Evolutionary conservation across 2,797 vertebrate genomes (phyloP).

Genomic region (Rachycentron canadum): DNA sequence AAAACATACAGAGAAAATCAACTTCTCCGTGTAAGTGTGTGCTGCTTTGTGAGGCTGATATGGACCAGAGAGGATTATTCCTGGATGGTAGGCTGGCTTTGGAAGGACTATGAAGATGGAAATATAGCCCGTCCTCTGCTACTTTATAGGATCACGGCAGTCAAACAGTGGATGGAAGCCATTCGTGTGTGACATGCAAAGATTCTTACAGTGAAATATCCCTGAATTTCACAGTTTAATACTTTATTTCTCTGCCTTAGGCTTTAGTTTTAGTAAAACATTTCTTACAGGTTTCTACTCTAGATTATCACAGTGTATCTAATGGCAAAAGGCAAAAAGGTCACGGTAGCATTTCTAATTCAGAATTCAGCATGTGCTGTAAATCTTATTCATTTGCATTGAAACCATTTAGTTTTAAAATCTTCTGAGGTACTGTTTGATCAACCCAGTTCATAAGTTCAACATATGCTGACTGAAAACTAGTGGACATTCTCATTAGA

Average conservation of each 20-base stretch:
- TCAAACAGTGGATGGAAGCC: slow-evolving; percentile 63
- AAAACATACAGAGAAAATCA: slow-evolving; percentile 79
- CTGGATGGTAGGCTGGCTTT: slow-evolving; percentile 78
- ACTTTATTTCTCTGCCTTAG: neutral
- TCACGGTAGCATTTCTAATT: neutral
- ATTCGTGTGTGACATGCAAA: slow-evolving; percentile 38
- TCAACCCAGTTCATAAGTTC: too few species aligned
- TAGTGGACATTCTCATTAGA: neutral
- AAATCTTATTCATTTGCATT: neutral
- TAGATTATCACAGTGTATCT: neutral
- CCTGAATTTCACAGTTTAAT: slow-evolving; percentile 30
- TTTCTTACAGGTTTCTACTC: neutral
- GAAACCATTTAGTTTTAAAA: neutral
- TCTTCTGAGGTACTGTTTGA: neutral
- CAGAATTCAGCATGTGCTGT: neutral
- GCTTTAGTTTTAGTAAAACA: neutral
- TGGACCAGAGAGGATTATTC: slow-evolving; percentile 80
- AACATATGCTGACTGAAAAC: too few species aligned
- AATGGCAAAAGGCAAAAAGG: neutral
- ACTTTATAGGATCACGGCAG: slow-evolving; percentile 76
- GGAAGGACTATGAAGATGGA: slow-evolving; percentile 76
- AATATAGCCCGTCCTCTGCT: slow-evolving; percentile 71
- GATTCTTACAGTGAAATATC: slow-evolving; percentile 44
- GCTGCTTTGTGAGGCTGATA: slow-evolving; percentile 76
- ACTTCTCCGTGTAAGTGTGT: slow-evolving; percentile 80